These are phyloP conservation scores for Drosophila kanekoi DNA, from an alignment of 2,888 invertebrate species.

Conservation along the genomic window DNA sequence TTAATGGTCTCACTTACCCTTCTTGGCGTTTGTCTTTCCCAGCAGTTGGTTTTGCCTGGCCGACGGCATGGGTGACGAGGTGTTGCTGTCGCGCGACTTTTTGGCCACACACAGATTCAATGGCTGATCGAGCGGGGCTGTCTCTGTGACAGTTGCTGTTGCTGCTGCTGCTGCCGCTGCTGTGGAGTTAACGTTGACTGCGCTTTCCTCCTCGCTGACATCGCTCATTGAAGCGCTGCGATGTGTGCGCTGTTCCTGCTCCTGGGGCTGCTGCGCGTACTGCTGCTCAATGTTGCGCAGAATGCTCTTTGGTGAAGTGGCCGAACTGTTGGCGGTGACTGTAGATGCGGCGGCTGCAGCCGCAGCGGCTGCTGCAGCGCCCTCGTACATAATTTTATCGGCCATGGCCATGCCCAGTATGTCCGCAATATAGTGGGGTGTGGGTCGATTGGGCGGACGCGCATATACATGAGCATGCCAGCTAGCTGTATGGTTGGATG, in stretches of 20 bases:
- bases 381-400: slow-evolving; percentile 49
- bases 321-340: slow-evolving; percentile 54
- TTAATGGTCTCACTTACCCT: slow-evolving; percentile 71
- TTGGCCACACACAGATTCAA: slow-evolving; percentile 88
- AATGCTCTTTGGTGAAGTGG: slow-evolving; percentile 84
- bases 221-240: slow-evolving; percentile 84
- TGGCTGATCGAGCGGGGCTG: slow-evolving; percentile 86
- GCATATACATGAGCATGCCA: slow-evolving; percentile 97
- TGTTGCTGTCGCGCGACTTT: slow-evolving; percentile 74
- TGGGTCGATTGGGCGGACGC: slow-evolving; percentile 92
- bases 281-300: slow-evolving; percentile 83
- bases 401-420: slow-evolving; percentile 88
- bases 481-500: slow-evolving; percentile 81
- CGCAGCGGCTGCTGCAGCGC: slow-evolving; percentile 17
- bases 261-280: slow-evolving; percentile 73
- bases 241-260: slow-evolving; percentile 70
- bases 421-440: slow-evolving; percentile 94
- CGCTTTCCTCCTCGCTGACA: slow-evolving; percentile 85
- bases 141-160: slow-evolving; percentile 15
- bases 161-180: slow-evolving; percentile 1
- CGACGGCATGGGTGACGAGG: slow-evolving; percentile 52
- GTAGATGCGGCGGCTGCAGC: slow-evolving; percentile 20
- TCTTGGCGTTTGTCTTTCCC: slow-evolving; percentile 56
- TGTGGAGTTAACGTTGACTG: slow-evolving; percentile 42
- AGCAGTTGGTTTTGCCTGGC: slow-evolving; percentile 49